These are phyloP conservation scores for Rhopalosiphum nymphaeae DNA, from an alignment of 2,888 invertebrate genomes.

Conservation along the genomic window DNA sequence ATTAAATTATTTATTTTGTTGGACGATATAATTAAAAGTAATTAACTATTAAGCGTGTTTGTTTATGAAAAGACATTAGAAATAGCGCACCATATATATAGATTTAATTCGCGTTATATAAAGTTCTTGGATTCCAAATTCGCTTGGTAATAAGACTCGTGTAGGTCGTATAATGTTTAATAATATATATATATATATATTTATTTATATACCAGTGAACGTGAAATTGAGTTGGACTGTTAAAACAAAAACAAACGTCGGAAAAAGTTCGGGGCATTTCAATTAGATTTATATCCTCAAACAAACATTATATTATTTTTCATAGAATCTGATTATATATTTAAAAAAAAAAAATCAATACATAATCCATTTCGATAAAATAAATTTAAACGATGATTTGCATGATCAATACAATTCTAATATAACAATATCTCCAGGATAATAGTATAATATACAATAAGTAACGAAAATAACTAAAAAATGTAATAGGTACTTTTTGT, in stretches of 20 bases:
- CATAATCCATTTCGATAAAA: background rate
- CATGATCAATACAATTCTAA: background rate
- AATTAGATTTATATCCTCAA: background rate
- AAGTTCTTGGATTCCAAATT: background rate
- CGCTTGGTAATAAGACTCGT: background rate
- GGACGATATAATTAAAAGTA: background rate
- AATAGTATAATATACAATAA: background rate
- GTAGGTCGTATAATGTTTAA: constrained; percentile 2
- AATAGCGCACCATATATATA: background rate
- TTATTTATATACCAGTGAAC: background rate
- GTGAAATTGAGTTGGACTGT: background rate
- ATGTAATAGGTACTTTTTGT: background rate
- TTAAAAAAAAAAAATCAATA: background rate
- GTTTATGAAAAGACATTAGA: background rate
- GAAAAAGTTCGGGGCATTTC: background rate
- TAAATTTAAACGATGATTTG: background rate
- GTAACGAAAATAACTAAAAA: background rate
- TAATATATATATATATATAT: background rate
- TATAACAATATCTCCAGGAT: background rate
- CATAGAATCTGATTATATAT: background rate
- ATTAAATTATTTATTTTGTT: background rate
- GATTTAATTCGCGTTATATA: background rate
- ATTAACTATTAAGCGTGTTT: background rate
- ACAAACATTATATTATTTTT: background rate
- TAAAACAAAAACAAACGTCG: background rate